phyloP scores from a whole-genome alignment of 2,888 invertebrate species.

The Mimachlamys varia region DNA sequence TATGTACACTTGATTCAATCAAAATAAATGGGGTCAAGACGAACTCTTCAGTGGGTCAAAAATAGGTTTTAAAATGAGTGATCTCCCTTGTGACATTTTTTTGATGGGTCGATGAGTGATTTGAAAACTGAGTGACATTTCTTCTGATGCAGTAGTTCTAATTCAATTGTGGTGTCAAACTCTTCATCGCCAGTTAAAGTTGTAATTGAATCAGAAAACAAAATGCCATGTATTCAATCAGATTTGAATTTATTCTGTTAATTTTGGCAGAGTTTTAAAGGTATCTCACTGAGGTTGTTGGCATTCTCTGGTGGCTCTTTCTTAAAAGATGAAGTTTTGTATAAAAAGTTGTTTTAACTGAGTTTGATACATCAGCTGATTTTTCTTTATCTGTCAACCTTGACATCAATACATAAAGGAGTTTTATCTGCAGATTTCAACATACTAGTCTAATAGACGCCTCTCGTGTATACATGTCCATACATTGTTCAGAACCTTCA shows the following conservation, averaged over 20 bases:
- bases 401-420: no score
- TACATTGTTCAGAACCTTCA: no score
- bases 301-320: not conserved
- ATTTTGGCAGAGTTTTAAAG: not conserved
- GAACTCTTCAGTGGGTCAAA: not conserved
- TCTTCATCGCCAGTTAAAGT: not conserved
- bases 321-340: not conserved
- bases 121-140: not conserved
- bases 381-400: no score
- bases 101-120: not conserved
- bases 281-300: not conserved
- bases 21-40: not conserved
- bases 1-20: not conserved
- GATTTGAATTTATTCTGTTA: not conserved
- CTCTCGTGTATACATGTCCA: no score
- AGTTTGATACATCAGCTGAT: no score
- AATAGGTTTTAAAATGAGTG: not conserved
- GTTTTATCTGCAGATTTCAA: no score
- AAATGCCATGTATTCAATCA: not conserved
- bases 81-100: not conserved
- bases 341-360: no score
- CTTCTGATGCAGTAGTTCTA: not conserved
- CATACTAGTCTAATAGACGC: no score
- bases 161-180: not conserved
- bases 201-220: not conserved